These are phyloP conservation scores for Otolemur garnettii DNA, from an alignment of 2,113 vertebrate genomes.

Conservation along the genomic window DNA sequence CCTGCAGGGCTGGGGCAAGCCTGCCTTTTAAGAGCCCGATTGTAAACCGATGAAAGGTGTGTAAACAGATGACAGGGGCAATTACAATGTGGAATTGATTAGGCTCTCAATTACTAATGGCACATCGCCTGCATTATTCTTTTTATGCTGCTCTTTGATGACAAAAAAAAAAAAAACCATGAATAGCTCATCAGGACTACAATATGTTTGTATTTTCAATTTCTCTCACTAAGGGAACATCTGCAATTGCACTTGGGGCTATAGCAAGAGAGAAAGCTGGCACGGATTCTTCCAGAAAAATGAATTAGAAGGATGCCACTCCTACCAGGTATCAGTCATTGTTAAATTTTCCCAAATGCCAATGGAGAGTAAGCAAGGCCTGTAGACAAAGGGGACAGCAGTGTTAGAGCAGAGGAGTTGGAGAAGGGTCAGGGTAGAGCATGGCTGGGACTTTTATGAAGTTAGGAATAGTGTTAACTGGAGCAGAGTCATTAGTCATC, in stretches of 20 bases:
- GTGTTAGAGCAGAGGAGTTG: accelerated
- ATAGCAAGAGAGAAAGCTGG: accelerated
- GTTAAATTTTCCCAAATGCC: constrained; percentile 19
- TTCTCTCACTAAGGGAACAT: constrained; percentile 14
- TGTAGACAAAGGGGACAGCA: neutral
- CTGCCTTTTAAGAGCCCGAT: constrained; percentile 57
- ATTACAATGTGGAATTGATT: constrained; percentile 77
- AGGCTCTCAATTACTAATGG: constrained; percentile 57
- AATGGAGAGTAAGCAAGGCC: neutral
- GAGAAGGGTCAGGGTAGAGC: neutral
- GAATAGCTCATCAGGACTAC: constrained; percentile 66
- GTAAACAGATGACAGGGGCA: constrained; percentile 59
- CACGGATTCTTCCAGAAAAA: neutral
- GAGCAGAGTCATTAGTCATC: neutral
- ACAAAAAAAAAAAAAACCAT: constrained; percentile 66
- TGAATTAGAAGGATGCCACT: neutral
- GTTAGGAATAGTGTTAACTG: neutral
- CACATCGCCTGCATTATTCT: constrained; percentile 60
- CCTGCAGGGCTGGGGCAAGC: constrained; percentile 50
- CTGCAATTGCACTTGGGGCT: constrained; percentile 8
- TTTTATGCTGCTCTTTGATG: constrained; percentile 76
- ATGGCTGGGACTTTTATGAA: neutral
- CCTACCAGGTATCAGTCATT: neutral
- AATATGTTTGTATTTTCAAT: constrained; percentile 14
- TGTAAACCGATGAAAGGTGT: constrained; percentile 66